These are phyloP conservation scores for Alces alces DNA, from an alignment of 2,113 vertebrate species.

Conservation along the genomic window DNA sequence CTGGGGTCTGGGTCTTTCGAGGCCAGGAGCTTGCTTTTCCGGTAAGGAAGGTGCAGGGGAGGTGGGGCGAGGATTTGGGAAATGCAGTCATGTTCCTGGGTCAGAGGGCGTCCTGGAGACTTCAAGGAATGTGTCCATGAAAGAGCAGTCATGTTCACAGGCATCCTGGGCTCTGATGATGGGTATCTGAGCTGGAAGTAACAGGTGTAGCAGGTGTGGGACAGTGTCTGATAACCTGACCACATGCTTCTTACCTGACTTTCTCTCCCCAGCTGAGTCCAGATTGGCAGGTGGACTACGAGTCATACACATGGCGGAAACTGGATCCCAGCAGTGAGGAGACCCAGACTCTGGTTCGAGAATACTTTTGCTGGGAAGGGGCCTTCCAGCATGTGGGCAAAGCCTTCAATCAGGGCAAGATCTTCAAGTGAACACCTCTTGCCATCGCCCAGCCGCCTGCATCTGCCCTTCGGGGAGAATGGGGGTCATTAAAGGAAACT, in stretches of 20 bases:
- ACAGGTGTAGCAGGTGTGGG: not conserved
- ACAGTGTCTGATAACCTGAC: not conserved
- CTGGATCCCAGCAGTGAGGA: slow-evolving; percentile 88
- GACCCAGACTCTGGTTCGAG: slow-evolving; percentile 90
- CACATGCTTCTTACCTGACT: not conserved
- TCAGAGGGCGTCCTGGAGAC: not conserved
- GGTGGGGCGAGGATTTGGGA: not conserved
- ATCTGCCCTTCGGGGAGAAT: slow-evolving; percentile 47
- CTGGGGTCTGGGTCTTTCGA: slow-evolving; percentile 92
- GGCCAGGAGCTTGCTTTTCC: slow-evolving; percentile 91
- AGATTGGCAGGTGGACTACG: slow-evolving; percentile 94
- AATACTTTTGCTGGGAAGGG: slow-evolving; percentile 93
- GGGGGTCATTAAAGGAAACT: slow-evolving; percentile 68
- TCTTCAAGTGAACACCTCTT: slow-evolving; percentile 88
- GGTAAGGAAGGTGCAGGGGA: slow-evolving; percentile 79
- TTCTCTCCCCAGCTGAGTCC: slow-evolving; percentile 80
- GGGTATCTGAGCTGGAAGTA: not conserved
- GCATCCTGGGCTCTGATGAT: not conserved
- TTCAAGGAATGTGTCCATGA: not conserved
- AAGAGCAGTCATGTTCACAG: not conserved
- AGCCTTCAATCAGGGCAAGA: slow-evolving; percentile 90
- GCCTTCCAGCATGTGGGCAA: slow-evolving; percentile 92
- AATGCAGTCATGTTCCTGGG: not conserved
- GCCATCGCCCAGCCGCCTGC: not conserved
- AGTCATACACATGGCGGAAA: slow-evolving; percentile 92